phyloP scores from a whole-genome alignment of 1,140 invertebrate species.

The Drosophila kohkoa region DNA sequence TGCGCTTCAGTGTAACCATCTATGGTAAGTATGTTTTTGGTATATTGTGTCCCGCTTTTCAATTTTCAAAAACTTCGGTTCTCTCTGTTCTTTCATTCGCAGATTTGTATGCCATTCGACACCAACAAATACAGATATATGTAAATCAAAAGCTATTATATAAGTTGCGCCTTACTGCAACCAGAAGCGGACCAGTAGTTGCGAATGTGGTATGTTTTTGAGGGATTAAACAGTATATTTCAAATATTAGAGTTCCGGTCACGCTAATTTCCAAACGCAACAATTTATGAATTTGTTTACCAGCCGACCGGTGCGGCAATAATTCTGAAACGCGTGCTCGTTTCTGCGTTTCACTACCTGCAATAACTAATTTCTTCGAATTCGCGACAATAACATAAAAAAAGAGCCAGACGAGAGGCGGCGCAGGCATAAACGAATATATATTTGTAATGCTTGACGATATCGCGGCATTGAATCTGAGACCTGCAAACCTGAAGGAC shows the following conservation, averaged over 20 bases:
- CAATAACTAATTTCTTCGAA: conserved; percentile 20
- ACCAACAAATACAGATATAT: no score
- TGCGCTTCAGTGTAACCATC: no score
- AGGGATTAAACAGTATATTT: background rate
- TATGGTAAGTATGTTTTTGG: no score
- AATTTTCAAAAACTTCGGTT: no score
- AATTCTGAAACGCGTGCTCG: conserved; percentile 2
- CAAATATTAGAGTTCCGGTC: background rate
- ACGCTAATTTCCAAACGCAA: conserved; percentile 3
- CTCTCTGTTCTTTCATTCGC: no score
- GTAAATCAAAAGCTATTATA: no score
- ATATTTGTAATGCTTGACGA: conserved; percentile 46
- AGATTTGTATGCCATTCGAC: no score
- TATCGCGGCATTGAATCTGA: conserved; percentile 47
- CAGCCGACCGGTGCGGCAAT: conserved; percentile 52
- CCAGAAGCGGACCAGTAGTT: no score
- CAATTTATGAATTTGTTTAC: conserved; percentile 47
- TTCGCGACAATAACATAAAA: conserved; percentile 17
- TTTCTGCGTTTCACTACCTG: conserved; percentile 34
- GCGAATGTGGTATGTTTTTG: no score
- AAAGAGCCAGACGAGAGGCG: background rate
- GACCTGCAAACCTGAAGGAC: conserved; percentile 25
- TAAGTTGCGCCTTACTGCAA: no score
- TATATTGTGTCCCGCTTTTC: background rate
- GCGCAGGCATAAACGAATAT: background rate